Percentiles rank a stretch among this genome's conserved stretches.
Conservation (phyloP, 1,140 invertebrate species). For the Cotesia vestalis region DNA sequence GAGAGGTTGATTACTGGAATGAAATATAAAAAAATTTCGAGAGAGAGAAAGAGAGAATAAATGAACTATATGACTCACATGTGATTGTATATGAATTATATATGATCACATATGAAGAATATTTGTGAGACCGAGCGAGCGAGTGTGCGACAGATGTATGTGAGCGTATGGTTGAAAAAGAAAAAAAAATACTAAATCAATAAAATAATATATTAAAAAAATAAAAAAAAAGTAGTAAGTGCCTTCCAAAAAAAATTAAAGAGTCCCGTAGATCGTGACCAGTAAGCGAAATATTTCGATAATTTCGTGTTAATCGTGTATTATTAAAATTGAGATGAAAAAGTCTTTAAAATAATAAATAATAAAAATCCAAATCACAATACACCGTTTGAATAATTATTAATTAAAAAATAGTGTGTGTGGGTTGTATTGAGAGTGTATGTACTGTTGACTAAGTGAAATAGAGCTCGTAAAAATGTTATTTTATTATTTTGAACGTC, state of each 20-base stretch:
- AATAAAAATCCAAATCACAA: slow-evolving; percentile 17
- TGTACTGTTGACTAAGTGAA: too few relatives aligned
- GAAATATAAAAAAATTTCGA: slow-evolving; percentile 42
- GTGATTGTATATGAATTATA: too few relatives aligned
- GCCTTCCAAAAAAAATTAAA: slow-evolving; percentile 63
- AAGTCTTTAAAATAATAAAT: slow-evolving; percentile 11
- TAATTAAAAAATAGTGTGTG: too few relatives aligned
- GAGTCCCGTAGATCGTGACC: slow-evolving; percentile 67
- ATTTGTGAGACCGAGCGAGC: slow-evolving; percentile 32
- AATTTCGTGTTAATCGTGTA: slow-evolving; percentile 53
- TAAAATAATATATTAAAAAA: slow-evolving; percentile 58
- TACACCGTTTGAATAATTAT: slow-evolving; percentile 26
- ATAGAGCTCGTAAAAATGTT: too few relatives aligned
- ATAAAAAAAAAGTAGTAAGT: slow-evolving; percentile 66
- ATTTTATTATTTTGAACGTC: neutral
- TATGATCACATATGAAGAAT: neutral
- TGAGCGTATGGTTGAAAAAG: neutral
- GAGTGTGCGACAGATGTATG: slow-evolving; percentile 38
- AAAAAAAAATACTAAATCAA: slow-evolving; percentile 48
- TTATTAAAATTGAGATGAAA: slow-evolving; percentile 30
- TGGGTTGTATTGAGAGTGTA: too few relatives aligned
- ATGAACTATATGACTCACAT: neutral
- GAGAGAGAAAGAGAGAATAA: slow-evolving; percentile 30
- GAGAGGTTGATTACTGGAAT: slow-evolving; percentile 41
- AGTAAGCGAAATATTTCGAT: slow-evolving; percentile 61